These are phyloP conservation scores for Acleris cristana DNA, from an alignment of 2,888 invertebrate species.

Conservation along the genomic window DNA sequence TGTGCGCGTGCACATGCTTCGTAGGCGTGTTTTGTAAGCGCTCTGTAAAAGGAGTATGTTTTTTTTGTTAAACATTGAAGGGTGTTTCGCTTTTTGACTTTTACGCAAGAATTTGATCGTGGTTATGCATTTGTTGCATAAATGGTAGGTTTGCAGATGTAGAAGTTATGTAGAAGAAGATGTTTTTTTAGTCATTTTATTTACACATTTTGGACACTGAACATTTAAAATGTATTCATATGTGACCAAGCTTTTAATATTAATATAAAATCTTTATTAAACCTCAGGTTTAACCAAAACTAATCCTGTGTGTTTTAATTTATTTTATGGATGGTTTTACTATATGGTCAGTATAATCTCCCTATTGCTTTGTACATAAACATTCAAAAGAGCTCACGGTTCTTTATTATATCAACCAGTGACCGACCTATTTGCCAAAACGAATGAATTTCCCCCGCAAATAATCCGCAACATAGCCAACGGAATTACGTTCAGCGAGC, in stretches of 20 bases:
- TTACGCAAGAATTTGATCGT: neutral
- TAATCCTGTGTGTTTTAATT: too few species aligned
- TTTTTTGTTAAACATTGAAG: constrained; percentile 27
- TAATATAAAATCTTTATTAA: too few species aligned
- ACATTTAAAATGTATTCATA: too few species aligned
- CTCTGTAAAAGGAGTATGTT: constrained; percentile 56
- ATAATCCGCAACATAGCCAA: neutral
- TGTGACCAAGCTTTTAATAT: too few species aligned
- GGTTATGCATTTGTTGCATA: neutral
- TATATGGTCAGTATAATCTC: too few species aligned
- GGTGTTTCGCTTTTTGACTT: constrained; percentile 3
- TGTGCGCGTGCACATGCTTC: constrained; percentile 47
- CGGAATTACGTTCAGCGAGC: constrained; percentile 3
- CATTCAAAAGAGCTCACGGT: neutral
- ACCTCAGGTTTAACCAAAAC: too few species aligned
- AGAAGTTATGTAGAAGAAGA: too few species aligned
- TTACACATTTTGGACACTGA: too few species aligned
- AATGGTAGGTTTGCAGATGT: neutral
- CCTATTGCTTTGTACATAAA: neutral
- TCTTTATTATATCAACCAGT: neutral
- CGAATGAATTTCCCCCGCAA: constrained; percentile 1
- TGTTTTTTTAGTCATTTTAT: too few species aligned
- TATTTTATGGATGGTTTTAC: too few species aligned
- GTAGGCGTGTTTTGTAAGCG: constrained; percentile 52
- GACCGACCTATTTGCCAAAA: neutral